Evolutionary conservation across 2,113 vertebrate genomes (phyloP).

Genomic region (Hippopotamus amphibius): DNA sequence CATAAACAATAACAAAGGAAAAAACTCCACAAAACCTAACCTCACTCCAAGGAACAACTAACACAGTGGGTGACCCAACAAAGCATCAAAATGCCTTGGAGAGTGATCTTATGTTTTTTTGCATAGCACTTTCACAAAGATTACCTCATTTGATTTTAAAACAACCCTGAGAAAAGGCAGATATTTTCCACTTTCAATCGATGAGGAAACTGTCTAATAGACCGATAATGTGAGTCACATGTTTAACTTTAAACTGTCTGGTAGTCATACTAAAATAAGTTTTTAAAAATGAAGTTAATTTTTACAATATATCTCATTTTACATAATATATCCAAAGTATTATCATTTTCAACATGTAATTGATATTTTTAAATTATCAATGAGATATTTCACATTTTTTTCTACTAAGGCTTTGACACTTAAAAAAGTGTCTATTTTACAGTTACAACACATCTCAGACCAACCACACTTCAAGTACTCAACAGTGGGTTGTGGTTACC

Average conservation of each 20-base stretch:
- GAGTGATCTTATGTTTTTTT: background rate
- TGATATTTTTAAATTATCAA: background rate
- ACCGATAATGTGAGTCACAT: background rate
- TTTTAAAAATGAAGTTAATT: background rate
- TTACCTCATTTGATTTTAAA: background rate
- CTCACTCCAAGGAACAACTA: background rate
- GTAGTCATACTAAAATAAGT: background rate
- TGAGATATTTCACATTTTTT: constrained; percentile 15
- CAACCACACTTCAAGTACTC: background rate
- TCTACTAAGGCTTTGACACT: background rate
- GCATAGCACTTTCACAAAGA: background rate
- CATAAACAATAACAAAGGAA: background rate
- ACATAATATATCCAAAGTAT: background rate
- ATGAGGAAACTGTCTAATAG: background rate
- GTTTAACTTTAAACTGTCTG: background rate
- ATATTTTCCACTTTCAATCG: background rate
- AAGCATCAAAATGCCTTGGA: background rate
- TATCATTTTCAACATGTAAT: background rate
- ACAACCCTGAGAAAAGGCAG: background rate
- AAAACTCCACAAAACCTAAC: background rate
- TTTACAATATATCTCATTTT: background rate
- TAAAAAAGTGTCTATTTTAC: background rate
- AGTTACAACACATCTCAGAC: background rate
- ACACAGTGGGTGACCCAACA: background rate
- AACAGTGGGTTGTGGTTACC: background rate